These are phyloP conservation scores for Cyrtonyx montezumae DNA, from an alignment of 2,113 vertebrate species.

Conservation along the genomic window DNA sequence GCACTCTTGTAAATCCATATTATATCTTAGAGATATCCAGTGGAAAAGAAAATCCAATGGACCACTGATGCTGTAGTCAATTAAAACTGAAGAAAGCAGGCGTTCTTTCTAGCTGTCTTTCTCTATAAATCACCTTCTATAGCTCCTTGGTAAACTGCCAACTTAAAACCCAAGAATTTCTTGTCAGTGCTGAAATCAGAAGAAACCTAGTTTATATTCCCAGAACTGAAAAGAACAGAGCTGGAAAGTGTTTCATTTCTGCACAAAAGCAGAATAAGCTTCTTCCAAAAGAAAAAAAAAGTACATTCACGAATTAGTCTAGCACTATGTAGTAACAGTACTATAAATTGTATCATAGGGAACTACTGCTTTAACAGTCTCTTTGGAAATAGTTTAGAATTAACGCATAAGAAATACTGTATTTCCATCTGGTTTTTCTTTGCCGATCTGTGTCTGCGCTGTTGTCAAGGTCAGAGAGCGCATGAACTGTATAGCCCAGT, in stretches of 20 bases:
- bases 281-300: background rate
- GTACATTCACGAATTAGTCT: background rate
- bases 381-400: background rate
- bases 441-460: background rate
- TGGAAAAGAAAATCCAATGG: slow-evolving; percentile 31
- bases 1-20: background rate
- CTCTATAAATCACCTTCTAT: slow-evolving; percentile 51
- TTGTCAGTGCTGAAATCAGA: slow-evolving; percentile 47
- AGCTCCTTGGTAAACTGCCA: slow-evolving; percentile 60
- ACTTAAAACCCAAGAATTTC: slow-evolving; percentile 61
- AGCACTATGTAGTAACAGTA: background rate
- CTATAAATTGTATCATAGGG: background rate
- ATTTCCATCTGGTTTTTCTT: background rate
- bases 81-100: slow-evolving; percentile 58
- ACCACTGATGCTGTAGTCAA: slow-evolving; percentile 23
- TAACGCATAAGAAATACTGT: background rate
- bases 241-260: slow-evolving; percentile 32
- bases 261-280: background rate
- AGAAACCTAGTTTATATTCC: slow-evolving; percentile 41
- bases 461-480: background rate
- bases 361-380: background rate
- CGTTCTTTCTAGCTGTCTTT: slow-evolving; percentile 61
- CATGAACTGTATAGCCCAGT: accelerated
- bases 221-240: slow-evolving; percentile 9
- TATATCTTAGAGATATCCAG: background rate